Evolutionary conservation across 2,888 invertebrate genomes (phyloP).

Genomic region (Nomada hirtipes): DNA sequence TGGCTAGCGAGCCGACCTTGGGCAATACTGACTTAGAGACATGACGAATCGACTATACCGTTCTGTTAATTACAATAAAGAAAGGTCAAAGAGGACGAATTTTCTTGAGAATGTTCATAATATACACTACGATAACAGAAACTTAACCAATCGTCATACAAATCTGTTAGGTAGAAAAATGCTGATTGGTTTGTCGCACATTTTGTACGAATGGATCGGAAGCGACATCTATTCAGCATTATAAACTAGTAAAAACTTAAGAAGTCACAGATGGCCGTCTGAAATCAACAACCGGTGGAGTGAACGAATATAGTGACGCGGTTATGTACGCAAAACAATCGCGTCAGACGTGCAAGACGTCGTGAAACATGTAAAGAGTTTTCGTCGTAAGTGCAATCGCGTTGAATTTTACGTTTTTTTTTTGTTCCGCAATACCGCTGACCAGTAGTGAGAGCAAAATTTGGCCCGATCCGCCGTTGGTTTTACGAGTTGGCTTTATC

Average conservation of each 20-base stretch:
- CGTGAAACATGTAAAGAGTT: constrained; percentile 65
- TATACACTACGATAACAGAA: too few species aligned
- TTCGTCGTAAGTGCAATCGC: constrained; percentile 26
- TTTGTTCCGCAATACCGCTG: constrained; percentile 27
- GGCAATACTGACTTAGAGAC: too few species aligned
- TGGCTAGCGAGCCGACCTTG: too few species aligned
- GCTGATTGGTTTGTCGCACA: constrained; percentile 34
- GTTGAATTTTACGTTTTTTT: constrained; percentile 57
- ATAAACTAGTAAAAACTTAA: constrained; percentile 21
- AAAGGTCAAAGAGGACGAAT: constrained; percentile 45
- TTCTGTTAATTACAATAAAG: constrained; percentile 1
- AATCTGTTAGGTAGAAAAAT: constrained; percentile 10
- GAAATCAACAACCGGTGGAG: constrained; percentile 71
- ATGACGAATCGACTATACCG: not conserved
- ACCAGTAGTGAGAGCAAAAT: constrained; percentile 13
- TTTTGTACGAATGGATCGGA: not conserved
- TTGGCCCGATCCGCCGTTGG: constrained; percentile 18
- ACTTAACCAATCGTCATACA: constrained; percentile 29
- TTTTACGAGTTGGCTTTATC: constrained; percentile 41
- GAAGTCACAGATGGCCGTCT: constrained; percentile 66
- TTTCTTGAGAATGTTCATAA: not conserved
- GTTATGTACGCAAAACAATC: constrained; percentile 66
- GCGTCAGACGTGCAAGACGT: constrained; percentile 55
- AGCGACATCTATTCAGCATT: constrained; percentile 45
- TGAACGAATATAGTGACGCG: constrained; percentile 57